These are phyloP conservation scores for Samia ricini DNA, from an alignment of 1,140 invertebrate genomes.

Conservation along the genomic window DNA sequence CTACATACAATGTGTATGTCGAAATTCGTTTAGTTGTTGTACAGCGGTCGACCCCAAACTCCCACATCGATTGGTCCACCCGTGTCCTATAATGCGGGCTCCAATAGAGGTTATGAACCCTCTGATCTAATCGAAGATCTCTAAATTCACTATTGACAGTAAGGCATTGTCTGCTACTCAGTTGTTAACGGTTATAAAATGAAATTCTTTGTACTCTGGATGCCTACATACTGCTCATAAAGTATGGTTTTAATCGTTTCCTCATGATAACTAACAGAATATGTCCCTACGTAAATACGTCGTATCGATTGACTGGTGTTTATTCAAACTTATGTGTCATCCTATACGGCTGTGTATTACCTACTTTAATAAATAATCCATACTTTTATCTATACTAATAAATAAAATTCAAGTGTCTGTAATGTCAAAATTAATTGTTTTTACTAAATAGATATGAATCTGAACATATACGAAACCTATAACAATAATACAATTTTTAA, in stretches of 20 bases:
- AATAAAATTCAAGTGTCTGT: too few species aligned
- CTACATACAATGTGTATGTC: slow-evolving; percentile 20
- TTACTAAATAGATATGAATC: too few species aligned
- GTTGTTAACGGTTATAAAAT: not conserved
- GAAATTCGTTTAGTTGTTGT: slow-evolving; percentile 43
- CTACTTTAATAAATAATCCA: too few species aligned
- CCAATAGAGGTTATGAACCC: slow-evolving; percentile 50
- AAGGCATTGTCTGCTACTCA: slow-evolving; percentile 22
- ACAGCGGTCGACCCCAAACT: slow-evolving; percentile 35
- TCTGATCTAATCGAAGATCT: slow-evolving; percentile 68
- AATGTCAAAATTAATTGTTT: too few species aligned
- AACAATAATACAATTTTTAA: too few species aligned
- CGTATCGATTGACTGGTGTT: too few species aligned
- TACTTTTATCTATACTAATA: too few species aligned
- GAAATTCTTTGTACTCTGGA: not conserved
- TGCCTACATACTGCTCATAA: not conserved
- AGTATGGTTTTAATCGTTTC: not conserved
- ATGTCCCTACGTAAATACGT: not conserved
- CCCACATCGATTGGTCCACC: slow-evolving; percentile 47
- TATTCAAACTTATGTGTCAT: too few species aligned
- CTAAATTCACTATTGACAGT: slow-evolving; percentile 27
- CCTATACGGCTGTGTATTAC: too few species aligned
- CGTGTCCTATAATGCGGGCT: slow-evolving; percentile 55
- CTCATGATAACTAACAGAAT: not conserved
- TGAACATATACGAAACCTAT: too few species aligned